A percentile compares a stretch with the other conserved stretches of the same genome.
These are phyloP conservation scores for Leptopilina boulardi DNA, from an alignment of 1,140 invertebrate genomes.

Conservation along the genomic window DNA sequence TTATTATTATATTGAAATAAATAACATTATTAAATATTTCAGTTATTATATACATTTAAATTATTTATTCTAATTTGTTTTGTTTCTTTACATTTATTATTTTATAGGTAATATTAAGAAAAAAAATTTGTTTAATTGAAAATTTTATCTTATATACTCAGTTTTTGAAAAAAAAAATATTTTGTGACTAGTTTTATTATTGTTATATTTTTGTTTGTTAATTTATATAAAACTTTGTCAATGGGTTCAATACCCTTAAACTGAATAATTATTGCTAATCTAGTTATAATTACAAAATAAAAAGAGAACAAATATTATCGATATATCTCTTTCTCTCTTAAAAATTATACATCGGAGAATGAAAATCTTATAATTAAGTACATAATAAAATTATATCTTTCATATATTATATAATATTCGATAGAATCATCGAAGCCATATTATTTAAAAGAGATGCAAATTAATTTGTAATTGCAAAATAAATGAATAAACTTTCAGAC, in stretches of 20 bases:
- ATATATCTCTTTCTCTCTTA: not conserved
- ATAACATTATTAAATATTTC: too few relatives aligned
- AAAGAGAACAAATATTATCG: not conserved
- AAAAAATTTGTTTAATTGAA: too few relatives aligned
- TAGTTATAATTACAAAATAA: not conserved
- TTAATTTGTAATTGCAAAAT: not conserved
- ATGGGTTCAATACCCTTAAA: not conserved
- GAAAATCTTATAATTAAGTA: not conserved
- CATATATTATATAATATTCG: not conserved
- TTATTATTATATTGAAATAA: too few relatives aligned
- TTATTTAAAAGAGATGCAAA: not conserved
- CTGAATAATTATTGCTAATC: not conserved
- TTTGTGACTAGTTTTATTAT: too few relatives aligned
- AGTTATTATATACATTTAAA: too few relatives aligned
- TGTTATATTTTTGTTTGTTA: too few relatives aligned
- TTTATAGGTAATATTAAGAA: too few relatives aligned
- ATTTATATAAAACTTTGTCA: not conserved
- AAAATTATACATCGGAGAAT: not conserved
- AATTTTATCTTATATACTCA: too few relatives aligned
- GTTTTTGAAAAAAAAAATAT: too few relatives aligned
- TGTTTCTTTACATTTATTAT: too few relatives aligned
- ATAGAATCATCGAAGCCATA: constrained; percentile 2
- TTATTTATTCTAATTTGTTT: too few relatives aligned
- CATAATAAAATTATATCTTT: not conserved
- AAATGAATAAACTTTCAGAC: not conserved